Evolutionary conservation across 2,797 vertebrate species (phyloP).

Genomic region (Arrhamphus sclerolepis): DNA sequence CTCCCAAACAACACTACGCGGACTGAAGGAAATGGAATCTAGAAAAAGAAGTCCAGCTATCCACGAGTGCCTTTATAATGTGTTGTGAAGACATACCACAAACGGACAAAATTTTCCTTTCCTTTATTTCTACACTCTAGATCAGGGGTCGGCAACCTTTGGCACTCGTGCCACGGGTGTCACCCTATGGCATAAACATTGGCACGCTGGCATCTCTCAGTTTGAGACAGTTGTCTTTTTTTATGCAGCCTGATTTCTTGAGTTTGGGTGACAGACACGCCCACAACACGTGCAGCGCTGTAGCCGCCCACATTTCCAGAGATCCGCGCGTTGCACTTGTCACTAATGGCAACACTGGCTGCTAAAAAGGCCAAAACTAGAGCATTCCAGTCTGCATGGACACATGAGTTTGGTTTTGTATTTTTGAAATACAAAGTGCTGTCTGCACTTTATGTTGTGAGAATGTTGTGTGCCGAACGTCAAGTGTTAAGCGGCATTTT

Average conservation of each 20-base stretch:
- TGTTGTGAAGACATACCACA: too few species aligned
- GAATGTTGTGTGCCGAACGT: background rate
- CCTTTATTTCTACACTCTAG: too few species aligned
- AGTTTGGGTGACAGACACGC: background rate
- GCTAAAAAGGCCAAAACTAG: background rate
- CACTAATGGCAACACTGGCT: background rate
- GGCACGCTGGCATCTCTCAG: background rate
- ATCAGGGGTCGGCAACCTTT: background rate
- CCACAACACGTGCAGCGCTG: too few species aligned
- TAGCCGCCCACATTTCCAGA: background rate
- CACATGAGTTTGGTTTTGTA: background rate
- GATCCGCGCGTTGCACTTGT: background rate
- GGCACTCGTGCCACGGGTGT: background rate
- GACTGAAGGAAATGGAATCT: too few species aligned
- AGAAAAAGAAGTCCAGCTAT: too few species aligned
- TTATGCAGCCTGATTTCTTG: background rate
- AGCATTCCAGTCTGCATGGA: constrained; percentile 2
- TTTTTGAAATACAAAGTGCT: background rate
- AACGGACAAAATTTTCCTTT: too few species aligned
- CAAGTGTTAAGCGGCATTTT: background rate
- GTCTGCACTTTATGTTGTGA: background rate
- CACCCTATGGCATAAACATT: background rate
- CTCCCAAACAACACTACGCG: too few species aligned
- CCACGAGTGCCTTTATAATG: too few species aligned
- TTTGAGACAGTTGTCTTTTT: background rate